Percentiles rank a stretch among this genome's conserved stretches.
Conservation (phyloP, 2,113 vertebrate species). For the Apeltes quadracus region DNA sequence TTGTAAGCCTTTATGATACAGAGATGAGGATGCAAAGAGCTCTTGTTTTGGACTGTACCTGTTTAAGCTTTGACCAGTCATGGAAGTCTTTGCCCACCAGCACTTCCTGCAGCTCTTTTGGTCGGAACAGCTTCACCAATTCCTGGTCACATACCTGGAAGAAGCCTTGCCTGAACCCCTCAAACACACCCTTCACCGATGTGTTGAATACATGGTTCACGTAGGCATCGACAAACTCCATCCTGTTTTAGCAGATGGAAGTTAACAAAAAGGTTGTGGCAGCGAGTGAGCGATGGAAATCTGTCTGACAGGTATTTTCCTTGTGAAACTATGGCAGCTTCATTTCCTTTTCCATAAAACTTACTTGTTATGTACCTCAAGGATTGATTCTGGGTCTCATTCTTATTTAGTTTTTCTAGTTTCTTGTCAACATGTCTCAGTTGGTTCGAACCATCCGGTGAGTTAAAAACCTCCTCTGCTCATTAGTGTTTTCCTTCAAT, state of each 20-base stretch:
- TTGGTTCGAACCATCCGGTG: neutral
- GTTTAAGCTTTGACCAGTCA: conserved; percentile 81
- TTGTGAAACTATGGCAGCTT: neutral
- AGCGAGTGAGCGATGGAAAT: neutral
- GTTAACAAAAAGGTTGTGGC: neutral
- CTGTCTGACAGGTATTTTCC: neutral
- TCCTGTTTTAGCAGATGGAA: conserved; percentile 58
- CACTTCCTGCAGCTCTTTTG: conserved; percentile 80
- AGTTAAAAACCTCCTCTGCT: neutral
- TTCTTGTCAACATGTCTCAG: no score
- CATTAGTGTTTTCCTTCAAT: neutral
- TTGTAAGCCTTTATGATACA: no score
- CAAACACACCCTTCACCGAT: conserved; percentile 79
- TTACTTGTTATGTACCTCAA: neutral
- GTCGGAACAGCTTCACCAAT: conserved; percentile 77
- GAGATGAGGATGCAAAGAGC: neutral
- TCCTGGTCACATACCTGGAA: conserved; percentile 76
- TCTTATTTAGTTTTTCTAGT: neutral
- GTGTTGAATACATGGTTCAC: conserved; percentile 80
- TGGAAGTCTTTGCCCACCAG: conserved; percentile 77
- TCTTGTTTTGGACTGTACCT: conserved; percentile 65
- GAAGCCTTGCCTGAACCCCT: conserved; percentile 85
- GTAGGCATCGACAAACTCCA: conserved; percentile 80
- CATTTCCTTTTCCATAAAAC: neutral
- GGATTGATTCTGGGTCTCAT: neutral